Evolutionary conservation across 2,797 vertebrate species (phyloP), one percentile per base, ranked within the genome.

Genomic region (Allobates femoralis): DNA sequence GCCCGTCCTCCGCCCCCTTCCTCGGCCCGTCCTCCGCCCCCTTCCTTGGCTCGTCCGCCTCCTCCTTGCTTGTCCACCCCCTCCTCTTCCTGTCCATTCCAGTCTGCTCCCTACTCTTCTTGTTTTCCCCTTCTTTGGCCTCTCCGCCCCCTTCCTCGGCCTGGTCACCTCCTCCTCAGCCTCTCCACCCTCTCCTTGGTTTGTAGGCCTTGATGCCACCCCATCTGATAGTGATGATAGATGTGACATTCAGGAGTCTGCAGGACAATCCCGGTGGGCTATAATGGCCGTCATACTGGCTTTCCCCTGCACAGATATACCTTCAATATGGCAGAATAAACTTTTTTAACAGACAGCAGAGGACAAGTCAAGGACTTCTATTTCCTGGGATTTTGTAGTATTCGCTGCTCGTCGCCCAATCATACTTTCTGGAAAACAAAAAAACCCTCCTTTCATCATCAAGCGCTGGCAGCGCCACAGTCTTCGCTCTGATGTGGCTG

Each of bases 371-470:
- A 62, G 34, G 3, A 23, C 37, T n/a, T n/a, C 0, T 19, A 71
- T 41, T 41, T 71, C 34, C 34, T 60, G 8, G 34, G 67, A n/a
- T n/a, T 71, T 37, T 23, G 41, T 37, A 5, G 14, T n/a, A 73
- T 73, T 73, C 69, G 41, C 37, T 23, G 37, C 34, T n/a, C 34
- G 41, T 73, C 34, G 21, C 69, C 37, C 37, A 73, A 73, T 73
- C 32, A n/a, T 7, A 16, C 34, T 73, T 73, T 46, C 12, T 46
- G 16, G 66, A 73, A n/a, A 73, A 73, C 37, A 41, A 73, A 73
- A 73, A 23, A 46, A 46, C 41, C 41, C 41, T 73, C 69, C 69
- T 50, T 74, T 74, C 41, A 46, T n/a, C 69, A 74, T 50, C 41
- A 74, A 74, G 21, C 69, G 14, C 23, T 26, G 37, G 37, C 41